phyloP scores from a whole-genome alignment of 1,140 invertebrate genomes.

The Bombus superbus region DNA sequence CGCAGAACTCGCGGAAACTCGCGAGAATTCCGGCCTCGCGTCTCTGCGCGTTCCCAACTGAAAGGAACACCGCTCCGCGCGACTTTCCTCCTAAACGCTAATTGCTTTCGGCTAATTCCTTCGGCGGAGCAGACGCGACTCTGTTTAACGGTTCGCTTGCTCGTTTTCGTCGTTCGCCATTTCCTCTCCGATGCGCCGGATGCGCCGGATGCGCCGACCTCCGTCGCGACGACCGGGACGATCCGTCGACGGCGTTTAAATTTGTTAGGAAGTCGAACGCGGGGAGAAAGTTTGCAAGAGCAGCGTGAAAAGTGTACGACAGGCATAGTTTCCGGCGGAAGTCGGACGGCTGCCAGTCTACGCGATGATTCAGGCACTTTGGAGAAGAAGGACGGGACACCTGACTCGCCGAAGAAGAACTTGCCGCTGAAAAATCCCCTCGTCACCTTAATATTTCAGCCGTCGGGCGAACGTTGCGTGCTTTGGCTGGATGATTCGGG shows the following conservation, averaged over 20 bases:
- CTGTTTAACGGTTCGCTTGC: slow-evolving; percentile 13
- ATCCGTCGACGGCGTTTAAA: too few relatives aligned
- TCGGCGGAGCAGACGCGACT: background rate
- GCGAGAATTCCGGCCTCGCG: slow-evolving; percentile 7
- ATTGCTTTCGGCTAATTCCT: slow-evolving; percentile 44
- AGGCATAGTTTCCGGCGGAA: background rate
- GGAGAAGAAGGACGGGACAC: accelerated
- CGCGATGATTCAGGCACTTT: background rate
- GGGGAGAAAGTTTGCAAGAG: background rate
- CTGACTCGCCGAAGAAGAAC: background rate
- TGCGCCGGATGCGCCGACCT: background rate
- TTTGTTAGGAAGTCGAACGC: too few relatives aligned
- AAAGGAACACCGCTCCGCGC: slow-evolving; percentile 16
- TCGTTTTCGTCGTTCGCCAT: background rate
- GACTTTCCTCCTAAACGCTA: slow-evolving; percentile 5
- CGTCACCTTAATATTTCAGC: slow-evolving; percentile 18
- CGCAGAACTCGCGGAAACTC: slow-evolving; percentile 39
- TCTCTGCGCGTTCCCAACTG: background rate
- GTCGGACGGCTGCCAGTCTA: background rate
- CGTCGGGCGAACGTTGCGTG: background rate
- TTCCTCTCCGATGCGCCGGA: background rate
- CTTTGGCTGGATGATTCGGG: background rate
- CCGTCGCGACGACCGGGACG: background rate
- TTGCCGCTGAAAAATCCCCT: background rate
- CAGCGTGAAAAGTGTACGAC: background rate